Evolutionary conservation across 1,140 invertebrate genomes (phyloP), one percentile per base, ranked within the genome.

Genomic region (Carcinoscorpius rotundicauda): DNA sequence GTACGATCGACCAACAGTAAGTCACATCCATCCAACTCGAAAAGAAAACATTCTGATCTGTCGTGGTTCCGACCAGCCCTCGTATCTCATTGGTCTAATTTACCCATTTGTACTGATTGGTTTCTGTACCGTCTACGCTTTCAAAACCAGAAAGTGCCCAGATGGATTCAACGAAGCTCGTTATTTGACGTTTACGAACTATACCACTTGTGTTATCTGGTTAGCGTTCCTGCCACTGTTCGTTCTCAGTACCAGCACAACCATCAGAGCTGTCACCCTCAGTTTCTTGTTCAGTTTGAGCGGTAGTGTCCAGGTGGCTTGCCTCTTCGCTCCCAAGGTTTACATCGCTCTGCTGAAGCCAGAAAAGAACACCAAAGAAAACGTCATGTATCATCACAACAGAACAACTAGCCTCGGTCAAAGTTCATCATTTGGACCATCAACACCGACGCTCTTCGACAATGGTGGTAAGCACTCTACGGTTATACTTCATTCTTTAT

Each of bases 151-250:
- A 52, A 87, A 87, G 73, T 87, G 87, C 71, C 86, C 86, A 3
- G 86, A 85, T 69, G 87, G 87, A 59, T 88, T 89, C 74, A 89
- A 88, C 76, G 85, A 86, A 73, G 83, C 86, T 0, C 81, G 85
- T 51, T 85, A 85, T 69, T 86, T 88, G 68, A 86, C 84, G 49
- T 88, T 88, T 73, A 85, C 86, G 3, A 88, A 87, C 79, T 89
- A 89, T 73, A 86, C 85, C 1, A 87, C 86, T 3, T 85, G 86
- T 69, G 82, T 89, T 48, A 80, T 88, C n/a, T 88, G 87, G 87
- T 74, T 88, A 52, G 84, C 85, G 6, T 88, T 87, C 71, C 82
- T 87, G 5, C 85, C 87, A 3, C 82, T 89, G 5, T 89, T 87
- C 75, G 71, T 72, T 4, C 79, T 88, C 74, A 80, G 75, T 60